phyloP scores from a whole-genome alignment of 30 jellyfish, hydroid and myxozoan genomes.

The Hydractinia echinata region DNA sequence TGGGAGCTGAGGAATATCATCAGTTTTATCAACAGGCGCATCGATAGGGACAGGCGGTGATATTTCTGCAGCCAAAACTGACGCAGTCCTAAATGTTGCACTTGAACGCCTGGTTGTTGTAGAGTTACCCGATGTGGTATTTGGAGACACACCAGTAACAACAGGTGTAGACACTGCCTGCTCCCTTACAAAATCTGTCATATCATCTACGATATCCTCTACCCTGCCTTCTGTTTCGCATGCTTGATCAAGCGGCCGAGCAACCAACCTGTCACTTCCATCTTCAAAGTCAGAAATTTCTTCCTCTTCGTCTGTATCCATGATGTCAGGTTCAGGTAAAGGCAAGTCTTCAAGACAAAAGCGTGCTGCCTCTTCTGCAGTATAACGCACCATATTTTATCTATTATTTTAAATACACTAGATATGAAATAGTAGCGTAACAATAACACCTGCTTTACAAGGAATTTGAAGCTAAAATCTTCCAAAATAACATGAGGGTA shows the following conservation, averaged over 20 bases:
- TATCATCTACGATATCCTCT: conserved; percentile 10
- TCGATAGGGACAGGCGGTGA: not conserved
- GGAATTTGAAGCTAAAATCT: too few species aligned
- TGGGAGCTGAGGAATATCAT: not conserved
- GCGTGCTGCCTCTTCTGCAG: conserved; percentile 22
- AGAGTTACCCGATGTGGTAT: too few species aligned
- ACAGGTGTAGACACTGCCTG: too few species aligned
- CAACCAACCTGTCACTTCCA: conserved; percentile 7
- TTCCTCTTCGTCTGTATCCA: conserved; percentile 9
- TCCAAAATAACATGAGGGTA: conserved; percentile 22
- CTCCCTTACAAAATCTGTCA: not conserved
- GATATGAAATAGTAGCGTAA: not conserved
- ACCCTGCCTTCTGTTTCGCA: not conserved
- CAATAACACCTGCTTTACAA: not conserved
- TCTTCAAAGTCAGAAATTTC: conserved; percentile 24
- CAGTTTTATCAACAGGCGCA: too few species aligned
- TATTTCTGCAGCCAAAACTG: not conserved
- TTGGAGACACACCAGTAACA: too few species aligned
- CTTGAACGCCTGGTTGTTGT: too few species aligned
- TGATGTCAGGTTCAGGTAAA: conserved; percentile 8
- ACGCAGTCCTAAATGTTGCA: not conserved
- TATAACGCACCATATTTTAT: conserved; percentile 10
- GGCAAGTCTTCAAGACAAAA: conserved; percentile 6
- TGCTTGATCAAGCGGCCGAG: conserved; percentile 12
- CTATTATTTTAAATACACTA: not conserved